phyloP scores from a whole-genome alignment of 2,888 invertebrate species.

The Spodoptera picta region DNA sequence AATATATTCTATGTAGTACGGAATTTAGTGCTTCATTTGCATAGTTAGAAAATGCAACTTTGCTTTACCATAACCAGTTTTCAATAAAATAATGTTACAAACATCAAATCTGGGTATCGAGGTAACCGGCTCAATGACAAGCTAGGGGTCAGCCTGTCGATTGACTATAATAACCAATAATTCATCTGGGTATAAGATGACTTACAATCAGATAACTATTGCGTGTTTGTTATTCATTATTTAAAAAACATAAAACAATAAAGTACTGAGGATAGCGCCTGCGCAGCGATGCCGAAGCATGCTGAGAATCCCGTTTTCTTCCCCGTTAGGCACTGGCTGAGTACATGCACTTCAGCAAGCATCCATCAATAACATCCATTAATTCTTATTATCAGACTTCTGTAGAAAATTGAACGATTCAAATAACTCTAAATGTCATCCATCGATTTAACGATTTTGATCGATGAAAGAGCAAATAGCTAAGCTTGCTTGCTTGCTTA shows the following conservation, averaged over 20 bases:
- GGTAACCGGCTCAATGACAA: slow-evolving; percentile 29
- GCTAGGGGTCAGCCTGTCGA: slow-evolving; percentile 13
- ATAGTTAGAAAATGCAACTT: slow-evolving; percentile 29
- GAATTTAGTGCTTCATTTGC: slow-evolving; percentile 20
- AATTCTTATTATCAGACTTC: no score
- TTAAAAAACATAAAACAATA: no score
- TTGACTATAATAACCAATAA: neutral
- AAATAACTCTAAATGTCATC: slow-evolving; percentile 7
- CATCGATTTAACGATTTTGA: slow-evolving; percentile 7
- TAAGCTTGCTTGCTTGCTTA: neutral
- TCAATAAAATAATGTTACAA: slow-evolving; percentile 6
- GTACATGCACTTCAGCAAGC: no score
- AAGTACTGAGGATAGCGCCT: no score
- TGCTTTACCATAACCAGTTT: slow-evolving; percentile 45
- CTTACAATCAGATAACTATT: no score
- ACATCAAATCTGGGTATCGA: slow-evolving; percentile 26
- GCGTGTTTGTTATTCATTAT: no score
- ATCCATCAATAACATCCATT: no score
- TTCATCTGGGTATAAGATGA: no score
- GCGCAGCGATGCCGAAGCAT: no score
- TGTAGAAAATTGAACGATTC: slow-evolving; percentile 21
- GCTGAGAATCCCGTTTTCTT: no score
- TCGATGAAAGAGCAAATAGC: slow-evolving; percentile 6
- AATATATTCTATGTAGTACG: slow-evolving; percentile 10
- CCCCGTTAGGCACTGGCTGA: no score